Percentiles rank a stretch among this genome's conserved stretches.
These are phyloP conservation scores for Halichoerus grypus DNA, from an alignment of 2,113 vertebrate species.

Conservation along the genomic window DNA sequence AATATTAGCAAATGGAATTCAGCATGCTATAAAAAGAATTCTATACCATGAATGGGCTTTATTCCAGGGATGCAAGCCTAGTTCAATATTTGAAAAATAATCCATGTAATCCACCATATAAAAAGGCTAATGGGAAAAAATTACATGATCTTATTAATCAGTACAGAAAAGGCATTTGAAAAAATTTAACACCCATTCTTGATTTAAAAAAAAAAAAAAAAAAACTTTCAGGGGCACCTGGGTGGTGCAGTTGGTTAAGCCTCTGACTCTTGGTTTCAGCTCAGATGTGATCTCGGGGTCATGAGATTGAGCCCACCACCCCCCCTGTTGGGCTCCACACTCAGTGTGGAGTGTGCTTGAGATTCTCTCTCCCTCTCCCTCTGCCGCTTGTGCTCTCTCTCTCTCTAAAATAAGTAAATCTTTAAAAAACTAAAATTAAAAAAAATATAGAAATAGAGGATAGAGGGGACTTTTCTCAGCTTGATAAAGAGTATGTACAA, in stretches of 20 bases:
- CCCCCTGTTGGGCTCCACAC: not conserved
- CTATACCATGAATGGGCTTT: not conserved
- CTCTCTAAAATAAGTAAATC: not conserved
- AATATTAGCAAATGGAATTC: conserved; percentile 8
- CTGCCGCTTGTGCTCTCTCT: not conserved
- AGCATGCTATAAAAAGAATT: not conserved
- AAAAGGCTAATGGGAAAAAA: not conserved
- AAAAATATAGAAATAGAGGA: not conserved
- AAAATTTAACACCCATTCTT: not conserved
- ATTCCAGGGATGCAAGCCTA: not conserved
- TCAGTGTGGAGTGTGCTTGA: not conserved
- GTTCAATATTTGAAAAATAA: not conserved
- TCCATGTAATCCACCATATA: not conserved
- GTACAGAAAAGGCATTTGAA: not conserved
- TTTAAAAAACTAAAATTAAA: not conserved
- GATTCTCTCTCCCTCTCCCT: not conserved
- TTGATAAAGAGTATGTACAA: not conserved
- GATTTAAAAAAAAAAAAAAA: not conserved
- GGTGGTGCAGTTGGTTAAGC: not conserved
- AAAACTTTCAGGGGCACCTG: not conserved
- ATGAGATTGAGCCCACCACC: not conserved
- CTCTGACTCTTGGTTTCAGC: not conserved
- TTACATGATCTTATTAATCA: not conserved
- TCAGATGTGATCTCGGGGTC: not conserved
- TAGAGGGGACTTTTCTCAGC: not conserved